Conservation (phyloP, 2,797 vertebrate species). For the Peromyscus melanophrys region DNA sequence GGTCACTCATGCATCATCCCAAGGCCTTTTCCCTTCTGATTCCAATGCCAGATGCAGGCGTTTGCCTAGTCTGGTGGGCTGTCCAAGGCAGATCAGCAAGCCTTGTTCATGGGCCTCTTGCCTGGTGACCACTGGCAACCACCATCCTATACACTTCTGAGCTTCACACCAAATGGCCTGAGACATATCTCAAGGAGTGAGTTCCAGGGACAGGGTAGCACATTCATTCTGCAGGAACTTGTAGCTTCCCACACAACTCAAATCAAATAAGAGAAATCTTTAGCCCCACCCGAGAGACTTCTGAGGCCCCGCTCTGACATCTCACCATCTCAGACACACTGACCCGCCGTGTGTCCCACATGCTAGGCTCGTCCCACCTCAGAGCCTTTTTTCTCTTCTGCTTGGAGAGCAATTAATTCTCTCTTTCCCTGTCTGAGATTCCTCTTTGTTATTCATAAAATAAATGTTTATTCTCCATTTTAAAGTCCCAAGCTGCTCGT, state of each 20-base stretch:
- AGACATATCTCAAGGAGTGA: neutral
- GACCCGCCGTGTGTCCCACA: neutral
- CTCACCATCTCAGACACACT: too few relatives aligned
- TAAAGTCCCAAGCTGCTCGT: neutral
- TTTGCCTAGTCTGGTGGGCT: neutral
- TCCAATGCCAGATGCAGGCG: neutral
- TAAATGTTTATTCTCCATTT: neutral
- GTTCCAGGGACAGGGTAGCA: neutral
- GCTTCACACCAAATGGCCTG: neutral
- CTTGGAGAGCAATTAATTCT: neutral
- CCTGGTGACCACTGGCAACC: neutral
- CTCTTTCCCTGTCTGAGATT: neutral
- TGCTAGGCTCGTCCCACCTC: neutral
- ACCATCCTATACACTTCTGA: neutral
- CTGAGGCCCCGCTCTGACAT: fast-evolving
- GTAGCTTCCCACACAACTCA: neutral
- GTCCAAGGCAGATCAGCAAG: neutral
- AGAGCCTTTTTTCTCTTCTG: neutral
- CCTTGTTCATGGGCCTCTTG: neutral
- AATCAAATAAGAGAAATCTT: neutral
- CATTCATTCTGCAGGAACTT: neutral
- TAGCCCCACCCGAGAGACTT: neutral
- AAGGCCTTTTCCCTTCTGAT: neutral
- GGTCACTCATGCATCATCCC: neutral
- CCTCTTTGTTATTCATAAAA: neutral